phyloP scores from a whole-genome alignment of 2,797 vertebrate species.

The Xenentodon cancila region DNA sequence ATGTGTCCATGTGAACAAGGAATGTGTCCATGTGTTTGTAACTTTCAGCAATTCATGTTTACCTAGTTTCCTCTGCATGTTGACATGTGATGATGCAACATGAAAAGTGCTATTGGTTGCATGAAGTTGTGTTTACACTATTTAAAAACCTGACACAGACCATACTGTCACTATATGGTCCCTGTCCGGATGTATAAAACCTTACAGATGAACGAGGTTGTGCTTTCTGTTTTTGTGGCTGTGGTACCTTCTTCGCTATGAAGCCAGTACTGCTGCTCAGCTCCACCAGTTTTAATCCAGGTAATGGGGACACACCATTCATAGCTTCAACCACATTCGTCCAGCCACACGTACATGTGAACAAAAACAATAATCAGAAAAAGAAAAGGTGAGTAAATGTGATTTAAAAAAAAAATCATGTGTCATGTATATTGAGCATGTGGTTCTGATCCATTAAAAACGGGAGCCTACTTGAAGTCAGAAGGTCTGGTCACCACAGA shows the following conservation, averaged over 20 bases:
- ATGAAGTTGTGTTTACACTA: too few species aligned
- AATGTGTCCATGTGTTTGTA: too few species aligned
- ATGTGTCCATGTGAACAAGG: too few species aligned
- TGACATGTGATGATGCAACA: too few species aligned
- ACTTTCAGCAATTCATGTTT: too few species aligned
- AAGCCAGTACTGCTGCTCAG: constrained; percentile 79
- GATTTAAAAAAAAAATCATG: background rate
- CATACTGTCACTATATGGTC: too few species aligned
- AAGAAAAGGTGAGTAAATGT: background rate
- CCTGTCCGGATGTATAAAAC: too few species aligned
- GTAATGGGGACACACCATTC: constrained; percentile 88
- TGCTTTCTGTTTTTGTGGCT: background rate
- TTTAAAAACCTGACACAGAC: too few species aligned
- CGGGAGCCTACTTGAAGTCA: constrained; percentile 80
- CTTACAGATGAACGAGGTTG: too few species aligned
- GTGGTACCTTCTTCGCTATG: constrained; percentile 56
- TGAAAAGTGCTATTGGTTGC: too few species aligned
- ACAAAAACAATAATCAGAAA: constrained; percentile 53
- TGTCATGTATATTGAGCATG: background rate
- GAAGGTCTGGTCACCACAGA: constrained; percentile 83
- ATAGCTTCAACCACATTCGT: constrained; percentile 79
- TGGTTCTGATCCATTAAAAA: background rate
- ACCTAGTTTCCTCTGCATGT: too few species aligned
- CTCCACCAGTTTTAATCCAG: constrained; percentile 33
- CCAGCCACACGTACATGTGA: constrained; percentile 5